Evolutionary conservation across 2,888 invertebrate species (phyloP).

Genomic region (Carabus problematicus): DNA sequence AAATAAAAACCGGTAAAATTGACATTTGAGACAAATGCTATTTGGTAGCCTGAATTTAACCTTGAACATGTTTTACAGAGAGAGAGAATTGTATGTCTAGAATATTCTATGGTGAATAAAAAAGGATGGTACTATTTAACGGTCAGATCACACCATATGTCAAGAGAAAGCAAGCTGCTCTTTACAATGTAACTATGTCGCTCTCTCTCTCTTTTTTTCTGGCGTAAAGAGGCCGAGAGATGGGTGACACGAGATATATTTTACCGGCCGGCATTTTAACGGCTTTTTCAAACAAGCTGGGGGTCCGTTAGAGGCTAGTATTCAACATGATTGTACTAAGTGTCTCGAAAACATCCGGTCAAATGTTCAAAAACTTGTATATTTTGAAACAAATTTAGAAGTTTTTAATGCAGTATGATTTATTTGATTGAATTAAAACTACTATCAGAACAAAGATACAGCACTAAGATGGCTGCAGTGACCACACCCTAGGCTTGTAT

Average conservation of each 20-base stretch:
- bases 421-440: conserved; percentile 2
- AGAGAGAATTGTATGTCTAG: neutral
- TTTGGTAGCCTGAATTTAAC: conserved; percentile 1
- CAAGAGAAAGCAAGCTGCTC: conserved; percentile 34
- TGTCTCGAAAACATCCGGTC: conserved; percentile 11
- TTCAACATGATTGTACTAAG: conserved; percentile 12
- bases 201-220: conserved; percentile 34
- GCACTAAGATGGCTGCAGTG: conserved; percentile 34
- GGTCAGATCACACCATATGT: conserved; percentile 27
- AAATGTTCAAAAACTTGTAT: neutral
- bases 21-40: no score
- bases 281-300: conserved; percentile 33
- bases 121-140: conserved; percentile 24
- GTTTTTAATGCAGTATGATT: neutral
- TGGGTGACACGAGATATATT: conserved; percentile 21
- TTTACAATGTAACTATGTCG: conserved; percentile 26
- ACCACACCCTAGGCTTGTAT: conserved; percentile 39
- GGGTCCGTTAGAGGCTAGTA: conserved; percentile 23
- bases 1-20: no score
- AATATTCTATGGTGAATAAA: conserved; percentile 4
- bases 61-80: conserved; percentile 8
- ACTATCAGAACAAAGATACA: no score
- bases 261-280: conserved; percentile 34
- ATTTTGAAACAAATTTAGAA: neutral
- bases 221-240: conserved; percentile 18